Base-by-base conservation (phyloP, 2,888 invertebrate genomes). In the Cataglyphis albicans region DNA sequence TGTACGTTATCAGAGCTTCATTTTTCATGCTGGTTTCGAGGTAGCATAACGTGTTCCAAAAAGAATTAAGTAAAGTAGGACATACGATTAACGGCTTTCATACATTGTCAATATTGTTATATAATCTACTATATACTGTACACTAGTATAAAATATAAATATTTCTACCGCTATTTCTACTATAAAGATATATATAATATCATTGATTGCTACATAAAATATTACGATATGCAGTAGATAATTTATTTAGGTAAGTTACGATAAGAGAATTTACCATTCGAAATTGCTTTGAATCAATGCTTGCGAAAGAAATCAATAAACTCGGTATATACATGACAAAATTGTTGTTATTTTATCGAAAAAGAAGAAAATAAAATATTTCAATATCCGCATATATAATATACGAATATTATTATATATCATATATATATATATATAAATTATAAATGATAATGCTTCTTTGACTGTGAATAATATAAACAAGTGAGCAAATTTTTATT, bases 31-130 rank as follows among this genome's bases (percentile, higher is more conserved):
- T 38, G 12, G 0, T 57, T 59, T 59, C 18, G 12, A 44, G 5
- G 21, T 57, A 78, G 38, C n/a, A 25, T 65, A 12, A 38, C 55
- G 29, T 41, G 70, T 41, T 78, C 44, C 57, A 78, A 70, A 78
- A 78, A 70, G 41, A 59, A 68, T 41, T 68, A 55, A 32, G 18
- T 21, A 64, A 75, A 78, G 57, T 78, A 78, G 78, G 57, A 70
- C 70, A 15, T 59, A 57, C 57, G 68, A 68, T 78, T 78, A 78
- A 32, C 44, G 32, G 21, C 25, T 78, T 57, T 78, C 18, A 78
- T 57, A 57, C 21, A 41, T 76, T 29, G 41, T 78, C 57, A 68
- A 68, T 59, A 68, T n/a, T 6, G n/a, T 18, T 67, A 10, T 55
- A 41, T 15, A 48, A 21, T 0, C 21, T 5, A 48, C 1, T 44